Evolutionary conservation across 1,140 invertebrate genomes (phyloP), one percentile per base, ranked within the genome.

Genomic region (Drosophila takahashii): DNA sequence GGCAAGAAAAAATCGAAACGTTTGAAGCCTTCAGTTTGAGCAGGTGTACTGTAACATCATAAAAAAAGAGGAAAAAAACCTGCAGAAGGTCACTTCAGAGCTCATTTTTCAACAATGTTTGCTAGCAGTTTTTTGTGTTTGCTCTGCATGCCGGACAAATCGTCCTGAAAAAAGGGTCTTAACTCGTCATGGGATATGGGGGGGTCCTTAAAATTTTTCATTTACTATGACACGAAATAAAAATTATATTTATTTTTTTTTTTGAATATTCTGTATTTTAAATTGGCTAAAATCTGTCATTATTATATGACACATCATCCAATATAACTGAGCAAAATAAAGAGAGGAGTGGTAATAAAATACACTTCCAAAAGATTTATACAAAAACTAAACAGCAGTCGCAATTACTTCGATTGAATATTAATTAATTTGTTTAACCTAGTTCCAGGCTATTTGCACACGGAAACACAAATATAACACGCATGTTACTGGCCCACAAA

Each of bases 361-460:
- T 32, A 1, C 8, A 32, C 9, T n/a, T 11, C 36, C 36, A 4
- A 36, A 44, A 10, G 8, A 9, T 8, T 16, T 8, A 16, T 16
- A 16, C 9, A 8, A 3, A 16, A 16, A 42, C 3, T 9, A 3
- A 66, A 18, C 16, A 29, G 62, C 10, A 9, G 27, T n/a, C 32
- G 32, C 22, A 60, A 47, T 60, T 22, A 60, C 56, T 15, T 8
- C 56, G 15, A 29, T 65, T 47, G 61, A 64, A 50, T 66, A 66
- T 42, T 66, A 66, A 66, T 64, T 66, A 48, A 41, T 37, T 15
- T 41, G 32, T 32, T 41, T 39, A 16, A 18, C 26, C 42, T 8
- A 39, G 22, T 47, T 60, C 32, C 3, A 8, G 6, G 42, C 42
- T 22, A 45, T 18, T 22, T 45, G 18, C 0, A 10, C 13, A 45